Percentiles rank a stretch among this genome's conserved stretches.
Evolutionary conservation across 2,888 invertebrate species (phyloP).

Genomic region (Ecliptopera silaceata): DNA sequence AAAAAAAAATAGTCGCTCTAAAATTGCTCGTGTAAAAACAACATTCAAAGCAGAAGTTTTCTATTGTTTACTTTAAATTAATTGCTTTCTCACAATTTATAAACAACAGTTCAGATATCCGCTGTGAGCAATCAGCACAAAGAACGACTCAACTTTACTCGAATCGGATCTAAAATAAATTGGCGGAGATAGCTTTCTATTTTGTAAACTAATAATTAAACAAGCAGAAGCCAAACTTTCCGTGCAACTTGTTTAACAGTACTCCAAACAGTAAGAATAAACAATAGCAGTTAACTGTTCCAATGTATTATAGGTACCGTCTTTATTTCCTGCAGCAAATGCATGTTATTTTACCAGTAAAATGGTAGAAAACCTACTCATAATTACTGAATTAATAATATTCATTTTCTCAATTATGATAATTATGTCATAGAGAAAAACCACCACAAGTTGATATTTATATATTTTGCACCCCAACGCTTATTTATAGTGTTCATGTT

Average conservation of each 20-base stretch:
- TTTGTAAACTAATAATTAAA: slow-evolving; percentile 35
- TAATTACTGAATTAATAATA: too few relatives aligned
- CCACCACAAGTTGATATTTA: too few relatives aligned
- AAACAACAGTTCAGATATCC: slow-evolving; percentile 57
- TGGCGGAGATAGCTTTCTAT: slow-evolving; percentile 33
- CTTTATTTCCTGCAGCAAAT: too few relatives aligned
- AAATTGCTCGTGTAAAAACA: slow-evolving; percentile 6
- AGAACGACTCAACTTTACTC: slow-evolving; percentile 45
- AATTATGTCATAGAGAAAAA: too few relatives aligned
- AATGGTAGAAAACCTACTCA: too few relatives aligned
- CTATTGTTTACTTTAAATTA: slow-evolving; percentile 77
- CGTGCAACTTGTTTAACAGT: slow-evolving; percentile 10
- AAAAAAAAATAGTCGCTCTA: not conserved
- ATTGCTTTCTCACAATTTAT: slow-evolving; percentile 70
- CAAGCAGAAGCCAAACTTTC: slow-evolving; percentile 18
- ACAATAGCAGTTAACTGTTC: not conserved
- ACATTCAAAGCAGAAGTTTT: slow-evolving; percentile 64
- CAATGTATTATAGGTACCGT: too few relatives aligned
- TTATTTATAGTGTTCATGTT: too few relatives aligned
- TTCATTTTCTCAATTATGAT: too few relatives aligned
- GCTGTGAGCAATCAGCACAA: slow-evolving; percentile 50
- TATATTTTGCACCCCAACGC: too few relatives aligned
- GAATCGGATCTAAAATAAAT: slow-evolving; percentile 36
- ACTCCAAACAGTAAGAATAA: slow-evolving; percentile 6
- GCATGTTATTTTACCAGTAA: too few relatives aligned